phyloP scores from a whole-genome alignment of 2,113 vertebrate species.

The Felis catus region DNA sequence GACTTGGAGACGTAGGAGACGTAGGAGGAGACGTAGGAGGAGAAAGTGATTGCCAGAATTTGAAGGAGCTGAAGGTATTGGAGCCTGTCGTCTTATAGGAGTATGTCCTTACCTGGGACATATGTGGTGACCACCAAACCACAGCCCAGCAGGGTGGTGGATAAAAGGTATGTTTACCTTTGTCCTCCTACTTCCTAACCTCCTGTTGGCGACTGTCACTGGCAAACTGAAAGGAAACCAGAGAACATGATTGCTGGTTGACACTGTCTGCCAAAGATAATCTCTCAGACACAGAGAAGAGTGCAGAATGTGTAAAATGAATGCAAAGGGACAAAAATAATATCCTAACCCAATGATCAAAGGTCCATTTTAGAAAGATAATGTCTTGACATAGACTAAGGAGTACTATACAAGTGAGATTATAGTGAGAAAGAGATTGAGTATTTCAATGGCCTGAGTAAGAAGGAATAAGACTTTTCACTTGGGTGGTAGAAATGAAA shows the following conservation, averaged over 20 bases:
- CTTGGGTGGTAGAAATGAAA: background rate
- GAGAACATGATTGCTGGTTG: background rate
- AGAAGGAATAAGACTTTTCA: background rate
- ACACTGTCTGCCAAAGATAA: background rate
- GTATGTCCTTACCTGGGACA: background rate
- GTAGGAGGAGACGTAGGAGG: background rate
- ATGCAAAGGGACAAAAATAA: background rate
- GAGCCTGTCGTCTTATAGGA: background rate
- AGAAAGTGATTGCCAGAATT: too few relatives aligned
- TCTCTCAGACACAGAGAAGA: background rate
- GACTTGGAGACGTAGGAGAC: background rate
- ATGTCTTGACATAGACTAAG: background rate
- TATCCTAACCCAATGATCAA: background rate
- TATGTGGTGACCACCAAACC: background rate
- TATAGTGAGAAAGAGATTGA: background rate
- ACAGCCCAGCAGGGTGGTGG: accelerated
- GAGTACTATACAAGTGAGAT: background rate
- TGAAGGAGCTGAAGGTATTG: background rate
- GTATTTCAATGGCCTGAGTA: background rate
- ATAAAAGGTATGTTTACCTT: background rate
- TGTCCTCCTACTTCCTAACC: background rate
- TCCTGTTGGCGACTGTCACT: background rate
- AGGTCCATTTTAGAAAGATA: background rate
- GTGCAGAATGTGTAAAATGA: background rate
- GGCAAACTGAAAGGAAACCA: background rate